These are phyloP conservation scores for Asobara japonica DNA, from an alignment of 1,140 invertebrate species.

Conservation along the genomic window DNA sequence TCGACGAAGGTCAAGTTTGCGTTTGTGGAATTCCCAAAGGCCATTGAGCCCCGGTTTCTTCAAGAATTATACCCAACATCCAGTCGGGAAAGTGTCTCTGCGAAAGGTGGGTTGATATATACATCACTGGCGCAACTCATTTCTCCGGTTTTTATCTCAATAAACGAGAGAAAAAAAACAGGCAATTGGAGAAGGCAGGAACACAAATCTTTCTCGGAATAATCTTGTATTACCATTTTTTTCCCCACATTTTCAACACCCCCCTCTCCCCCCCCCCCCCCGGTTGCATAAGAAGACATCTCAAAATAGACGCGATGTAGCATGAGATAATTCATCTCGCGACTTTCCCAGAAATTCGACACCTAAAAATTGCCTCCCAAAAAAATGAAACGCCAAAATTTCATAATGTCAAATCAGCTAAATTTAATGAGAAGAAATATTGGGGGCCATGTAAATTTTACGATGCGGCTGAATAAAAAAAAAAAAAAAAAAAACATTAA, in stretches of 20 bases:
- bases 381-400: background rate
- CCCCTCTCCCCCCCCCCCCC: too few relatives aligned
- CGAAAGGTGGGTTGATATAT: background rate
- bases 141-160: constrained; percentile 5
- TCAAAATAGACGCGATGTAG: too few relatives aligned
- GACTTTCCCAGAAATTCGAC: too few relatives aligned
- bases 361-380: too few relatives aligned
- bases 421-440: background rate
- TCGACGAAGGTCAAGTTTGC: constrained; percentile 13
- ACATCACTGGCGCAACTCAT: background rate
- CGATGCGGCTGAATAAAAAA: background rate
- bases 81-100: background rate
- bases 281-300: too few relatives aligned
- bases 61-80: background rate
- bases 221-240: background rate
- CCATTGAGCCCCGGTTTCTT: constrained; percentile 10
- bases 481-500: background rate
- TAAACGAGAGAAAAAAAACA: background rate
- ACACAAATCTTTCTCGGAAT: background rate
- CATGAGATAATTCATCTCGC: too few relatives aligned
- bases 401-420: background rate
- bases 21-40: background rate
- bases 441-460: background rate
- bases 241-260: background rate
- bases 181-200: background rate